These are phyloP conservation scores for Latrodectus hesperus DNA, from an alignment of 2,888 invertebrate genomes.

Conservation along the genomic window DNA sequence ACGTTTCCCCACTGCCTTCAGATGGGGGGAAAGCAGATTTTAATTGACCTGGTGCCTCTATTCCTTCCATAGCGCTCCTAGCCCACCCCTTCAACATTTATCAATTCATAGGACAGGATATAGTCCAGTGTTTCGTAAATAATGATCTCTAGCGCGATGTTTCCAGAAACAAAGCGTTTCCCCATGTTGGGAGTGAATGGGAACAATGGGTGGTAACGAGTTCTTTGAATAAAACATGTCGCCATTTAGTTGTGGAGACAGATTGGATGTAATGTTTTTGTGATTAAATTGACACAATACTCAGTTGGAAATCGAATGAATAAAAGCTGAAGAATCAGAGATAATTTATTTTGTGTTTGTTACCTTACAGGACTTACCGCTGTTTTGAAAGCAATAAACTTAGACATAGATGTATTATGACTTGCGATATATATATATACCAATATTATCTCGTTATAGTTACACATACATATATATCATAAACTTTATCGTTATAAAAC, in stretches of 20 bases:
- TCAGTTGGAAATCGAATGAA: no score
- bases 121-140: neutral
- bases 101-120: slow-evolving; percentile 28
- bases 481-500: no score
- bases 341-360: no score
- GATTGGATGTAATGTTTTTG: neutral
- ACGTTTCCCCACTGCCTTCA: neutral
- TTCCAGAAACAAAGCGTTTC: neutral
- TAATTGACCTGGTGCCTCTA: slow-evolving; percentile 28
- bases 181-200: neutral
- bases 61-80: neutral
- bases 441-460: no score
- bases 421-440: no score
- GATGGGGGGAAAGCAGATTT: slow-evolving; percentile 4
- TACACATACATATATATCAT: no score
- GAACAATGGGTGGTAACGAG: neutral
- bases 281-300: no score
- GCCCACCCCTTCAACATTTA: slow-evolving; percentile 18
- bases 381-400: no score
- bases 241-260: neutral
- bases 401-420: no score
- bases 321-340: no score
- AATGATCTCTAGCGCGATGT: neutral
- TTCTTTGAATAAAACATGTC: neutral
- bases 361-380: no score